A percentile compares a stretch with the other conserved stretches of the same genome.
These are phyloP conservation scores for Octodon degus DNA, from an alignment of 2,113 vertebrate species.

Conservation along the genomic window DNA sequence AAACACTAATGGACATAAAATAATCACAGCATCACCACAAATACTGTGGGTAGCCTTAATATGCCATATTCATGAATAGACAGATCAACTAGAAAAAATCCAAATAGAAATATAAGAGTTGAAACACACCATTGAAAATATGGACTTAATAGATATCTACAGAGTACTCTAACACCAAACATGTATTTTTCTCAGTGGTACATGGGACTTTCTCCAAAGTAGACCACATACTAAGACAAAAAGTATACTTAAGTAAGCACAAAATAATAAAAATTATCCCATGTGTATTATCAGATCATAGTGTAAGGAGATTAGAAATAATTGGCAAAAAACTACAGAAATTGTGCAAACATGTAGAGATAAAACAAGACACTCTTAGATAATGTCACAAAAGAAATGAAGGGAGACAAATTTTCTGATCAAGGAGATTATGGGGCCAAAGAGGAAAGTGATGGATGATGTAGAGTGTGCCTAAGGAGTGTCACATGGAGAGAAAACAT, in stretches of 20 bases:
- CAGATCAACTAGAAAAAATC: neutral
- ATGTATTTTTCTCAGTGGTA: neutral
- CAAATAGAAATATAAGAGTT: neutral
- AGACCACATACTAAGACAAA: neutral
- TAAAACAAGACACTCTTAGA: neutral
- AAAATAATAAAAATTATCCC: neutral
- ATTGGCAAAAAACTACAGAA: neutral
- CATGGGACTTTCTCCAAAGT: neutral
- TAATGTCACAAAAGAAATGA: neutral
- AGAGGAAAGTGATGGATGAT: too few species aligned
- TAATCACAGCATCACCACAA: neutral
- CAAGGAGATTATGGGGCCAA: too few species aligned
- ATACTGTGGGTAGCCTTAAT: neutral
- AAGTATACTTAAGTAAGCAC: neutral
- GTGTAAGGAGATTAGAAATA: neutral
- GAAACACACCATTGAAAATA: neutral
- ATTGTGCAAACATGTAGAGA: neutral
- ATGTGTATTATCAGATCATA: neutral
- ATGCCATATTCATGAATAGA: neutral
- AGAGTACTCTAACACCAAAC: neutral
- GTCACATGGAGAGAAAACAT: too few species aligned
- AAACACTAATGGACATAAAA: neutral
- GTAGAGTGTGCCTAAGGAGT: too few species aligned
- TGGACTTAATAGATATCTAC: neutral
- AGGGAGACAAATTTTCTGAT: too few species aligned